phyloP scores from a whole-genome alignment of 2,113 vertebrate species.

The Tapirus terrestris region DNA sequence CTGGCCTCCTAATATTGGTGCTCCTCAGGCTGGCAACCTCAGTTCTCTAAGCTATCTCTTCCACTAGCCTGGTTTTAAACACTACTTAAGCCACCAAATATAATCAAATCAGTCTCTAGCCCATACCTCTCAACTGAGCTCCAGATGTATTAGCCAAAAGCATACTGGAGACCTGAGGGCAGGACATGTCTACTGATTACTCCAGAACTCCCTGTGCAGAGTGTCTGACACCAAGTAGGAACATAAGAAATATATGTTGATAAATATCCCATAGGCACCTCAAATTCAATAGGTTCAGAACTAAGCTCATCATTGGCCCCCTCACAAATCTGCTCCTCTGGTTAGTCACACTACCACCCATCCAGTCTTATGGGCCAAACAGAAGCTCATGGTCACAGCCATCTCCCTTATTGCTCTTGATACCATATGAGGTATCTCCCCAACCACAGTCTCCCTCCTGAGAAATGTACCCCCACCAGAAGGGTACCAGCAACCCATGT shows the following conservation, averaged over 20 bases:
- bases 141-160: neutral
- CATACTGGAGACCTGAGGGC: neutral
- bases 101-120: neutral
- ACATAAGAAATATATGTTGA: neutral
- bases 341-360: neutral
- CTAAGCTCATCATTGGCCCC: neutral
- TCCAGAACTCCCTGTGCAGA: neutral
- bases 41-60: neutral
- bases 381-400: constrained; percentile 1
- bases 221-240: neutral
- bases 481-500: neutral
- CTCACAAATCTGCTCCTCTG: neutral
- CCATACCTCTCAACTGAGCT: constrained; percentile 2
- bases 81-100: neutral
- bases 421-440: neutral
- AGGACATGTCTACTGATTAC: neutral
- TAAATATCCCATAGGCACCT: neutral
- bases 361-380: neutral
- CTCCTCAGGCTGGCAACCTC: neutral
- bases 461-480: neutral
- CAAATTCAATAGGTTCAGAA: constrained; percentile 25
- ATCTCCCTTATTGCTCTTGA: neutral
- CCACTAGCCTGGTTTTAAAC: constrained; percentile 33
- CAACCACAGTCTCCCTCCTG: neutral
- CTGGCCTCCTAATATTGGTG: neutral